A percentile compares a stretch with the other conserved stretches of the same genome.
Conservation (phyloP, 2,888 invertebrate species). For the Lasioglossum lativentre region DNA sequence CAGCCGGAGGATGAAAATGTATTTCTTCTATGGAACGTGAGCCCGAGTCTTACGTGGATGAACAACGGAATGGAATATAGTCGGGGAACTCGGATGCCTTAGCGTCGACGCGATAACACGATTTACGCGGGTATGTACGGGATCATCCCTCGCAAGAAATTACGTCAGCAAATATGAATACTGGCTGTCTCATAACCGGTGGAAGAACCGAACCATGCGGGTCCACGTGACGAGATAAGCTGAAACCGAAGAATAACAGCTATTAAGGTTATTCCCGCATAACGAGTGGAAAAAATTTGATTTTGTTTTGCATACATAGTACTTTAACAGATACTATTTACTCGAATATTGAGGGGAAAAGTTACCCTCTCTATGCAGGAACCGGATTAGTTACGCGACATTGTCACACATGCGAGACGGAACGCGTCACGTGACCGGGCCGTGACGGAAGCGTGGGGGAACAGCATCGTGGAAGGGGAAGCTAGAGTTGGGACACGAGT, state of each 20-base stretch:
- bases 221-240: neutral
- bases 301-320: neutral
- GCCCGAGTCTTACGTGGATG: conserved; percentile 14
- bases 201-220: neutral
- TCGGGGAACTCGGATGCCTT: conserved; percentile 10
- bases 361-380: too few relatives aligned
- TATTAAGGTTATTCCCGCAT: neutral
- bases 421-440: too few relatives aligned
- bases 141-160: conserved; percentile 16
- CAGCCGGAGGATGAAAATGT: conserved; percentile 19
- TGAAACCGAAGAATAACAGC: neutral
- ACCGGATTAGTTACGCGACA: too few relatives aligned
- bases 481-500: too few relatives aligned
- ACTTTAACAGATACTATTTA: neutral
- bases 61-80: conserved; percentile 31
- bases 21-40: conserved; percentile 8
- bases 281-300: neutral
- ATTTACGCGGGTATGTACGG: conserved; percentile 24
- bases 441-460: too few relatives aligned
- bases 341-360: too few relatives aligned
- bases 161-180: conserved; percentile 3
- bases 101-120: conserved; percentile 31
- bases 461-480: too few relatives aligned
- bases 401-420: too few relatives aligned
- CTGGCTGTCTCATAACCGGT: neutral